Conservation (phyloP, 2,113 vertebrate species). For the Clarias macrocephalus region DNA sequence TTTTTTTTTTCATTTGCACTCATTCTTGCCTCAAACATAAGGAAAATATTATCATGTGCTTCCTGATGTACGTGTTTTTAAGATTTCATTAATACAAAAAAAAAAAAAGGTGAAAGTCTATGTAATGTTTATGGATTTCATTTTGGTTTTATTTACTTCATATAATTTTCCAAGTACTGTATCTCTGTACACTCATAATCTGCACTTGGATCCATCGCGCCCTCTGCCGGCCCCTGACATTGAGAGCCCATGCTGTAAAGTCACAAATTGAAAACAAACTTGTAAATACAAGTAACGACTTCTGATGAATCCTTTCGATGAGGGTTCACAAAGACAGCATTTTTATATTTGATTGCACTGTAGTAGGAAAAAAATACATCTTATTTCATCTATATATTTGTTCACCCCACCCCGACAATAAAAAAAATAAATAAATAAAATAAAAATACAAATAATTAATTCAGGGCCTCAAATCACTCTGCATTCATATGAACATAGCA, state of each 20-base stretch:
- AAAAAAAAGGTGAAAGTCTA: neutral
- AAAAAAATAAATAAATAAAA: no score
- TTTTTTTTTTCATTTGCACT: neutral
- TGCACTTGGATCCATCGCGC: no score
- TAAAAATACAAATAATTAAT: neutral
- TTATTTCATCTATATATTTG: neutral
- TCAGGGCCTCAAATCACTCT: neutral
- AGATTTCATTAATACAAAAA: neutral
- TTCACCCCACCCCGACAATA: no score
- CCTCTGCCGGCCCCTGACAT: no score
- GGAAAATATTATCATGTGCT: neutral
- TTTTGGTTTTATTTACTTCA: constrained; percentile 28
- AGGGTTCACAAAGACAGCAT: neutral
- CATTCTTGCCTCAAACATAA: neutral
- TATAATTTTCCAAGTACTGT: constrained; percentile 12
- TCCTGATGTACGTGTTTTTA: neutral
- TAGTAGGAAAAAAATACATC: neutral
- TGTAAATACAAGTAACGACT: neutral
- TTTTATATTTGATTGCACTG: neutral
- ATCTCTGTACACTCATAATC: neutral
- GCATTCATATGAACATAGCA: neutral
- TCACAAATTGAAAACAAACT: neutral
- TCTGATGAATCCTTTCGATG: neutral
- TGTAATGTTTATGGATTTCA: neutral
- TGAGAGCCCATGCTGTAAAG: constrained; percentile 4